A percentile compares a stretch with the other conserved stretches of the same genome.
phyloP scores from a whole-genome alignment of 2,888 invertebrate genomes.

The Chymomyza amoena region DNA sequence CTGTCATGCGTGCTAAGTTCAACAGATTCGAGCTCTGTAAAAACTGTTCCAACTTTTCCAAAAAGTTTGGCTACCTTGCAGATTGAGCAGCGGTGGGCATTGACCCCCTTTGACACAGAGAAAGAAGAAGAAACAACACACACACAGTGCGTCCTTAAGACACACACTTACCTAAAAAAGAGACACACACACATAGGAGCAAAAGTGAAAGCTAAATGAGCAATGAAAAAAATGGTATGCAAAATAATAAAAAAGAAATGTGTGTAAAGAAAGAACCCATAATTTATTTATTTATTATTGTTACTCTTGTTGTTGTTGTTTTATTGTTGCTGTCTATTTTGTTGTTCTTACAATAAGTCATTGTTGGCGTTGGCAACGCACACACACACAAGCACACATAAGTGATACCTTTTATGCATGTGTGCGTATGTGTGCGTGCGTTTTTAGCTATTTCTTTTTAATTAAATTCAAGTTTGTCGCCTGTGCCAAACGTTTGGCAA shows the following conservation, averaged over 20 bases:
- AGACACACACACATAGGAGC: not conserved
- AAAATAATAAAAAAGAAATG: not conserved
- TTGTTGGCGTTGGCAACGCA: constrained; percentile 47
- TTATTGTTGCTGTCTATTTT: constrained; percentile 6
- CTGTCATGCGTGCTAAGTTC: too few species aligned
- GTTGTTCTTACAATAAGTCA: constrained; percentile 66
- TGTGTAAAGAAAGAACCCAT: constrained; percentile 54
- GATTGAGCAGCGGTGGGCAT: too few species aligned
- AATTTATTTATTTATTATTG: constrained; percentile 69
- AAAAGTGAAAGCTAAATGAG: not conserved
- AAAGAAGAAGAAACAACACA: too few species aligned
- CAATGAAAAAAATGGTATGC: not conserved
- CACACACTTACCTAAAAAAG: not conserved
- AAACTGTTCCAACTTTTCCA: too few species aligned
- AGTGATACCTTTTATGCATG: constrained; percentile 9
- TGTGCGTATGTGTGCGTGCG: not conserved
- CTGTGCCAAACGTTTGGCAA: constrained; percentile 41
- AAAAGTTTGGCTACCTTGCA: too few species aligned
- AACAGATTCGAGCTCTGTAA: too few species aligned
- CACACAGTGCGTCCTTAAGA: too few species aligned
- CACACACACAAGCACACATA: constrained; percentile 16
- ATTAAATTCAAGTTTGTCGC: constrained; percentile 68
- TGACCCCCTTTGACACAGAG: too few species aligned
- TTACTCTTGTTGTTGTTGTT: constrained; percentile 43
- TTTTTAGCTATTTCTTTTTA: constrained; percentile 42